Evolutionary conservation across 2,113 vertebrate species (phyloP), one percentile per base, ranked within the genome.

Genomic region (Larimichthys polyactis): DNA sequence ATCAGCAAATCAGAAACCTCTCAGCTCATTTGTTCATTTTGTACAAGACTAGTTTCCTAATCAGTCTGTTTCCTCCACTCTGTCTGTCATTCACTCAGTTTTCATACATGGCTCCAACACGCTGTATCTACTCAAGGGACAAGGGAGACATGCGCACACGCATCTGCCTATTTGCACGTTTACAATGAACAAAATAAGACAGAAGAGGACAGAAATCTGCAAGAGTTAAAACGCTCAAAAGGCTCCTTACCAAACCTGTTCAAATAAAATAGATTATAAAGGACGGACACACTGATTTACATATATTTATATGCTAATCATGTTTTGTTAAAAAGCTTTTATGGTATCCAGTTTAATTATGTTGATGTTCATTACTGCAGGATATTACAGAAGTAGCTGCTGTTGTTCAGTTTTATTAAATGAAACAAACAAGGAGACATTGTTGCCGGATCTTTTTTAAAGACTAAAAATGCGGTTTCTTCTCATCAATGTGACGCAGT

Each of bases 311-410:
- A 43, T 55, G 4, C 44, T 60, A 62, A 67, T 62, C 14, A 22
- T 11, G 1, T 60, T 71, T 51, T 51, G 16, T 63, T 63, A 22
- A 15, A 51, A 36, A 57, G 3, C 10, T 43, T 11, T 58, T 4
- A 16, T 4, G 54, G 11, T 4, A 14, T 24, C 44, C 55, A 19
- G 49, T 44, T 71, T 20, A 59, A 67, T 64, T 40, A 43, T 51
- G 16, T 15, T 60, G 40, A 62, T 51, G 48, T 48, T 72, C 16
- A 14, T 51, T 11, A 63, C 12, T 49, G 52, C 15, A 78, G 16
- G 76, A 75, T 51, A 67, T 68, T 24, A 72, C 15, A 22, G 29
- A 75, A 32, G 51, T 3, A 43, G 68, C 32, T 72, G 22, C 44
- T 66, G 77, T 15, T 49, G 48, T 36, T 63, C 16, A 22, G 9